A percentile compares a stretch with the other conserved stretches of the same genome.
phyloP scores from a whole-genome alignment of 1,140 invertebrate species.

The Scaptodrosophila lebanonensis region DNA sequence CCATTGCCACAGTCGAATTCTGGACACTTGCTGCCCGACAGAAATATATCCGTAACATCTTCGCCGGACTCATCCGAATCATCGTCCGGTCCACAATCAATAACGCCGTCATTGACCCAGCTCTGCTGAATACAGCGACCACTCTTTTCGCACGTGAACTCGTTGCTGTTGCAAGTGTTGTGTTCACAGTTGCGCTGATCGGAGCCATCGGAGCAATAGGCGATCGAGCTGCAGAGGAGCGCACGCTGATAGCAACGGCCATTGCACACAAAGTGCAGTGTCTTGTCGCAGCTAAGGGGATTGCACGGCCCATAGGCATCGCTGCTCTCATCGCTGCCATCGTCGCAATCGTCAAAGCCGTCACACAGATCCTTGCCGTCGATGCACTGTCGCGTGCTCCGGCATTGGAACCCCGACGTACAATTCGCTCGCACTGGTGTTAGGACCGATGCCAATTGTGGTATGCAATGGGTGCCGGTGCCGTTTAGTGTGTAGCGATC shows the following conservation, averaged over 20 bases:
- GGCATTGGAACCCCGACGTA: constrained; percentile 54
- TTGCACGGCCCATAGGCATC: constrained; percentile 75
- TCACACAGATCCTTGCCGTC: constrained; percentile 83
- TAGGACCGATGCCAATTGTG: constrained; percentile 31
- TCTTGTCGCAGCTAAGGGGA: constrained; percentile 50
- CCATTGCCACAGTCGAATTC: constrained; percentile 84
- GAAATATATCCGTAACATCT: constrained; percentile 79
- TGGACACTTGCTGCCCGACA: constrained; percentile 79
- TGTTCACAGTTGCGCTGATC: constrained; percentile 80
- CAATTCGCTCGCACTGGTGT: constrained; percentile 40
- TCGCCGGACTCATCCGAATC: constrained; percentile 62
- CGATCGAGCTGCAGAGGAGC: constrained; percentile 83
- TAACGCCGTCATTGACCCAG: constrained; percentile 84
- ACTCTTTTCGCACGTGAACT: constrained; percentile 80
- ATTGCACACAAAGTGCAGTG: constrained; percentile 78
- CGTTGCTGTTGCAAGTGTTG: constrained; percentile 81
- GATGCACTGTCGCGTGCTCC: constrained; percentile 77
- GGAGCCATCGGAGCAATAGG: constrained; percentile 82
- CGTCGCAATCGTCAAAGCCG: constrained; percentile 88
- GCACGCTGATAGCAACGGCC: constrained; percentile 81
- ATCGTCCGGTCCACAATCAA: constrained; percentile 81
- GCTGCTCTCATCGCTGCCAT: constrained; percentile 88
- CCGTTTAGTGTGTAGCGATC: constrained; percentile 66
- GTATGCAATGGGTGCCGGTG: constrained; percentile 65
- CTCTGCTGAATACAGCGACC: constrained; percentile 83